phyloP scores from a whole-genome alignment of 2,797 vertebrate genomes.

The Antennarius maculatus region DNA sequence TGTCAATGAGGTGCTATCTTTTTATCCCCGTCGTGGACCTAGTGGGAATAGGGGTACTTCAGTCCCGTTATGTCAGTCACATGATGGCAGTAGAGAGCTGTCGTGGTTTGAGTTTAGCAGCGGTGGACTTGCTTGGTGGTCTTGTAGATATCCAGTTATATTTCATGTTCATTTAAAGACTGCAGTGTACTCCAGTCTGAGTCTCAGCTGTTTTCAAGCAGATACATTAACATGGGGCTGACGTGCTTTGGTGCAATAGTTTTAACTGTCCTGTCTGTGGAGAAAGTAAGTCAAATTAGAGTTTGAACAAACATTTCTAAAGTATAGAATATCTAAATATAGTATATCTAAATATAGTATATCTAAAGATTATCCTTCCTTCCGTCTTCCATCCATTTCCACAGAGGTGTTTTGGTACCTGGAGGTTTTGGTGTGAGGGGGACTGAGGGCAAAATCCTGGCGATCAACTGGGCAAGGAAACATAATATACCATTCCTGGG shows the following conservation, averaged over 20 bases:
- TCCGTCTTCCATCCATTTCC: neutral
- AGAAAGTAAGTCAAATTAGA: neutral
- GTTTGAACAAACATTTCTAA: neutral
- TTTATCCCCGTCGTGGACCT: no score
- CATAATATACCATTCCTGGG: slow-evolving; percentile 95
- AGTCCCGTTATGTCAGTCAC: slow-evolving; percentile 17
- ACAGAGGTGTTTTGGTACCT: slow-evolving; percentile 93
- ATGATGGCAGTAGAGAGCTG: slow-evolving; percentile 50
- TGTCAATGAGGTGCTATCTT: no score
- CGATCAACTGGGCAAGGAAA: slow-evolving; percentile 94
- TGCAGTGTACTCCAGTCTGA: neutral
- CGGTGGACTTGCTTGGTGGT: neutral
- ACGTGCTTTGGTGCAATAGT: neutral
- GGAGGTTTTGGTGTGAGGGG: slow-evolving; percentile 95
- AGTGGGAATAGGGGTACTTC: no score
- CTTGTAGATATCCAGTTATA: neutral
- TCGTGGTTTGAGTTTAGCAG: neutral
- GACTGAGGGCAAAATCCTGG: slow-evolving; percentile 96
- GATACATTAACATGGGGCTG: neutral
- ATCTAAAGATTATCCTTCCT: neutral
- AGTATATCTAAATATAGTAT: no score
- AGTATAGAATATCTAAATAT: no score
- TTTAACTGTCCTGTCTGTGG: neutral
- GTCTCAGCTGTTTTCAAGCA: neutral
- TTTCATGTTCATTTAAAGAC: slow-evolving; percentile 6